Base-by-base conservation (phyloP, 2,113 vertebrate species). In the Dendropsophus ebraccatus region DNA sequence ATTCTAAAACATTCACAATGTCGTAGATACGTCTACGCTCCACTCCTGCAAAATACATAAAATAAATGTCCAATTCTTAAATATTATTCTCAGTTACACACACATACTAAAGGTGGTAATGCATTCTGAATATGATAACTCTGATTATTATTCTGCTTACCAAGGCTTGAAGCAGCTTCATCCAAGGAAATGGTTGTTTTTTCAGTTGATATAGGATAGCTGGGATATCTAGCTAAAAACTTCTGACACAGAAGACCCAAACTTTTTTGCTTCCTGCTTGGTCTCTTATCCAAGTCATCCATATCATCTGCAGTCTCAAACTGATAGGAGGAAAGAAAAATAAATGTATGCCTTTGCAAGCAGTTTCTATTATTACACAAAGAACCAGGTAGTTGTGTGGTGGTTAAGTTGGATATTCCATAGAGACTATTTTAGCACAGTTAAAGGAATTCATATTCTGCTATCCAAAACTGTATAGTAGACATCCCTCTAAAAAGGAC, bases 191-290 rank as follows among this genome's bases (percentile, higher is more conserved):
- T 98, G 82, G 94, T 95, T 78, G 96, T 96, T 90, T 95, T 94
- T 89, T 93, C 94, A 58, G 96, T 93, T 45, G 93, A 93, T 17
- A 95, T 81, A 0, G 97, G 97, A 56, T 97, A 95, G 88, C 96
- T 96, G 2, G 97, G 97, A 88, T 98, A 99, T 75, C 97, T 96
- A 86, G 96, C 96, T 87, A 99, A 93, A 92, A 99, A 99, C 91
- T 97, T 98, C 88, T 96, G 96, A 91, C 97, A 98, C 73, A 99
- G 92, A 56, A 99, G 93, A 80, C 97, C 97, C 91, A 99, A 93
- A 88, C 97, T 99, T 92, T 98, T 98, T 92, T 98, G 96, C 88
- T 99, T 99, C 91, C 97, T 95, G 94, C 96, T 98, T 2, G 96
- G 96, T 87, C 96, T 95, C 73, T 96, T 97, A 89, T 96, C 96